Percentiles rank a stretch among this genome's conserved stretches.
These are phyloP conservation scores for Shinisaurus crocodilurus DNA, from an alignment of 2,113 vertebrate species.

Conservation along the genomic window DNA sequence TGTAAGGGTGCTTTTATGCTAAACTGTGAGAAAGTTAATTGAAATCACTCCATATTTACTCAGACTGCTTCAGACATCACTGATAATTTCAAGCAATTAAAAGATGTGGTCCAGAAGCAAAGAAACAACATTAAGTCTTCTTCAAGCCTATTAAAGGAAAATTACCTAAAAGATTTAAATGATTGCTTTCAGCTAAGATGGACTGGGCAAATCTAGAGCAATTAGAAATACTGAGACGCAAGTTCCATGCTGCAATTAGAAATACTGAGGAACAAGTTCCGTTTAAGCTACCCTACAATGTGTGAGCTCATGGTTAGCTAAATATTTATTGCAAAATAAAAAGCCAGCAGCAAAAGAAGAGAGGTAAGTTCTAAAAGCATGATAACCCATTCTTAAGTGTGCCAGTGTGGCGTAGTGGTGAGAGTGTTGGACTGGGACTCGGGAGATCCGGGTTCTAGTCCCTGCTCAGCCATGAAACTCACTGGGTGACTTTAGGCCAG, in stretches of 20 bases:
- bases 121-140: slow-evolving; percentile 64
- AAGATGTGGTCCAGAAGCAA: slow-evolving; percentile 76
- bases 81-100: slow-evolving; percentile 80
- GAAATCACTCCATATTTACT: slow-evolving; percentile 77
- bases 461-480: too few relatives aligned
- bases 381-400: too few relatives aligned
- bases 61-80: slow-evolving; percentile 72
- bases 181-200: slow-evolving; percentile 55
- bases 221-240: slow-evolving; percentile 59
- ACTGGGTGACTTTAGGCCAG: too few relatives aligned
- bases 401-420: too few relatives aligned
- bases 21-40: slow-evolving; percentile 78
- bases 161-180: slow-evolving; percentile 73
- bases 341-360: not conserved
- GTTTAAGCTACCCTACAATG: slow-evolving; percentile 21
- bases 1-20: slow-evolving; percentile 67
- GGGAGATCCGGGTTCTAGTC: too few relatives aligned
- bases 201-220: slow-evolving; percentile 56
- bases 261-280: too few relatives aligned
- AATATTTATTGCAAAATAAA: slow-evolving; percentile 38
- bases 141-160: slow-evolving; percentile 73
- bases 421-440: too few relatives aligned
- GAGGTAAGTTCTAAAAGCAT: too few relatives aligned
- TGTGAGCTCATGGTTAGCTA: slow-evolving; percentile 8
- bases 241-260: slow-evolving; percentile 49